Base-by-base conservation (phyloP, 37 sponge, comb jelly and placozoan genomes). In the Haliclona indistincta region DNA sequence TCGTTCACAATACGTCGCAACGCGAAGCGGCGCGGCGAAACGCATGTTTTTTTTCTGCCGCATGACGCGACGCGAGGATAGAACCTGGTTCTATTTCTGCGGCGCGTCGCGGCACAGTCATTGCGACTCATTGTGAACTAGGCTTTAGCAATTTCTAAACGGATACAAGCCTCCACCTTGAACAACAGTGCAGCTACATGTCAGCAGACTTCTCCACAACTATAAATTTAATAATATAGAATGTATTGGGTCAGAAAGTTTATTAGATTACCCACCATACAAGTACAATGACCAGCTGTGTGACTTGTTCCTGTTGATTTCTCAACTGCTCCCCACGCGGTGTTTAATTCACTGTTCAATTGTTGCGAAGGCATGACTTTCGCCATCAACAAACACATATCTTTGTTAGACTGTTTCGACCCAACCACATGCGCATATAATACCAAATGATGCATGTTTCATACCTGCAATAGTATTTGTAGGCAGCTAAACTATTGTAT, bases 161-260 rank as follows among this genome's bases (percentile, higher is more conserved):
- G 2, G 28, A 71, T 32, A 26, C 54, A 71, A 13, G 72, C 72
- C 42, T 71, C 72, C 26, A 71, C 72, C 34, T 71, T 71, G 28
- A 71, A 71, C n/a, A 51, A 47, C n/a, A 71, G 11, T 30, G 32
- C 72, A 47, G 72, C 72, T 52, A 71, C 72, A 71, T 71, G 55
- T 8, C 54, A 71, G 54, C 72, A 71, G 36, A 71, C 72, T 71
- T 71, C 72, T 53, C 72, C 72, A 13, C 49, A 47, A 13, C 62
- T 28, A 60, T 22, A 28, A 22, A 28, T 60, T 8, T 60, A 60
- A 60, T 23, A 13, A 47, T 13, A 47, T 47, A 17, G 13, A 8
- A 47, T 47, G 49, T 13, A 47, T 17, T 47, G 49, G 13, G 8
- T 8, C 13, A 47, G n/a, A n/a, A n/a, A n/a, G n/a, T 13, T 47